These are phyloP conservation scores for Melinaea menophilus DNA, from an alignment of 2,888 invertebrate genomes.

Conservation along the genomic window DNA sequence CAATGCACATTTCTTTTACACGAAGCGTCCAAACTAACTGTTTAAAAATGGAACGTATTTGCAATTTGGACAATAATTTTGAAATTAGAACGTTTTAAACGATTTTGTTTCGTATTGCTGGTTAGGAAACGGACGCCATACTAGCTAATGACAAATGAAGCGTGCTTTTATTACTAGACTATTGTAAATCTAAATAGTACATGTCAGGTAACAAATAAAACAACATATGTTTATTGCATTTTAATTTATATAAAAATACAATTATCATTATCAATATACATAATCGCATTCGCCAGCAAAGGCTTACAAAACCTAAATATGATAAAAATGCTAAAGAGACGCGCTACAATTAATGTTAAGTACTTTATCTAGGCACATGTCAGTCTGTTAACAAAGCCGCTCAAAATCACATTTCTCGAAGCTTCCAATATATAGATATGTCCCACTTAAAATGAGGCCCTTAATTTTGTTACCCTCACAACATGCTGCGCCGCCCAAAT, in stretches of 20 bases:
- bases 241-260: constrained; percentile 76
- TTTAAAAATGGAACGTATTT: too few species aligned
- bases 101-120: too few species aligned
- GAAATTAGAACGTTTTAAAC: too few species aligned
- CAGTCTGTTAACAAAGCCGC: constrained; percentile 48
- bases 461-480: too few species aligned
- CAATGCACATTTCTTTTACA: too few species aligned
- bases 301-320: constrained; percentile 54
- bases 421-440: constrained; percentile 5
- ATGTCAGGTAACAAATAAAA: constrained; percentile 43
- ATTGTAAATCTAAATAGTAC: too few species aligned
- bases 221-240: constrained; percentile 47
- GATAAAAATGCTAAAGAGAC: constrained; percentile 53
- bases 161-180: too few species aligned
- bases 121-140: too few species aligned
- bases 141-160: too few species aligned
- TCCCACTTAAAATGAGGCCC: background rate
- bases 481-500: too few species aligned
- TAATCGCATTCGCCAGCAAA: constrained; percentile 63
- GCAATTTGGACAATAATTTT: too few species aligned
- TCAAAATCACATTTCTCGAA: constrained; percentile 28
- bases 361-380: constrained; percentile 58
- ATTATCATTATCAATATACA: constrained; percentile 68
- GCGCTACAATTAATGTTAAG: constrained; percentile 57
- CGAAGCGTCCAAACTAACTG: too few species aligned